Base-by-base conservation (phyloP, 2,113 vertebrate genomes). In the Corythornis cristatus region DNA sequence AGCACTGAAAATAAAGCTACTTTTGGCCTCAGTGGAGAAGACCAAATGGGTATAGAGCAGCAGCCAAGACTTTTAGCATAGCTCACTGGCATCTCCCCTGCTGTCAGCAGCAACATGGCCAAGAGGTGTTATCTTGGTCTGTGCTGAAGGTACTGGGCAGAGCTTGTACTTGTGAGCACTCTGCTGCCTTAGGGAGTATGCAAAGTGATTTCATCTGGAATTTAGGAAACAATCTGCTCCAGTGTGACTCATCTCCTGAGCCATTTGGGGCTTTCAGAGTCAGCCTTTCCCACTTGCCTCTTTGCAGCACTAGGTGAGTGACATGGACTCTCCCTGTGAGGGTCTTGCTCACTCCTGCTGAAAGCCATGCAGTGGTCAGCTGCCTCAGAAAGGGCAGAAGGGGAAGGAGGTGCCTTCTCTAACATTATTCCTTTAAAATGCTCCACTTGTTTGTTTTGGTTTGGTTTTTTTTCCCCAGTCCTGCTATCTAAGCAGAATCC, bases 161-260 rank as follows among this genome's bases (percentile, higher is more conserved):
- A 89, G 43, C 31, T 37, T 82, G 88, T 66, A 62, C 88, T 79
- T 60, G 50, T 61, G 80, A 77, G 75, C 50, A 10, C 28, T 35
- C 84, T 67, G 80, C 17, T 66, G 77, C 71, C 82, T 96, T 88
- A 91, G 91, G 86, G 82, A 95, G 93, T 83, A 93, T 42, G 84
- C 72, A 87, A 93, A 94, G 68, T 68, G 86, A 85, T 92, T 96
- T 95, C 67, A 96, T 89, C 87, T 93, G 91, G 83, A 93, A 91
- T 88, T 94, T 76, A 79, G 71, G 91, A 93, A 94, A 88, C 88
- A 89, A 92, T 94, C 94, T 94, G 85, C 74, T 94, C 87, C 68
- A 33, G 42, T 6, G 11, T 88, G 93, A 94, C 74, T 96, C 95
- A 96, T 74, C 96, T 93, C 89, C 96, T 88, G 89, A 90, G 79